Evolutionary conservation across 2,888 invertebrate species (phyloP).

Genomic region (Tenthredo livida): DNA sequence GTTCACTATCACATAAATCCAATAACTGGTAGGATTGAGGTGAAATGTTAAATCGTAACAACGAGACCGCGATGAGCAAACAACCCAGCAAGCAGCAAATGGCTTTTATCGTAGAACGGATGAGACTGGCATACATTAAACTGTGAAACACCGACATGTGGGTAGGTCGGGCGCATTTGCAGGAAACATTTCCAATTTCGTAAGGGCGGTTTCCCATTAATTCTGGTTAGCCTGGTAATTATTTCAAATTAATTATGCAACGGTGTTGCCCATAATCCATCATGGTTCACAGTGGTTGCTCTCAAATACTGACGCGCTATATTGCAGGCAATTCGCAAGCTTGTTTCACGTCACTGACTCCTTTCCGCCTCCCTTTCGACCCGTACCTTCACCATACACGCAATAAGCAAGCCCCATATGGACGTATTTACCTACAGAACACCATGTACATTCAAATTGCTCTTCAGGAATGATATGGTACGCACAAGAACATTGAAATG

Average conservation of each 20-base stretch:
- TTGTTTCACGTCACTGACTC: slow-evolving; percentile 29
- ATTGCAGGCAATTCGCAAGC: slow-evolving; percentile 54
- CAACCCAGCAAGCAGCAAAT: slow-evolving; percentile 37
- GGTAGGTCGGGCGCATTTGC: slow-evolving; percentile 39
- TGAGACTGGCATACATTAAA: slow-evolving; percentile 48
- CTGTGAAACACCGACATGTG: slow-evolving; percentile 47
- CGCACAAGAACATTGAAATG: neutral
- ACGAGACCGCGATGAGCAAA: slow-evolving; percentile 13
- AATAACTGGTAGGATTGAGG: neutral
- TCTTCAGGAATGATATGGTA: neutral
- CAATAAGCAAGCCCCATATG: neutral
- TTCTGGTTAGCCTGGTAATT: slow-evolving; percentile 67
- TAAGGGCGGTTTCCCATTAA: slow-evolving; percentile 62
- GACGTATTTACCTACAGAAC: neutral
- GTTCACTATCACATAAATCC: neutral
- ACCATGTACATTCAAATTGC: neutral
- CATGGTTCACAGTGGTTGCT: slow-evolving; percentile 63
- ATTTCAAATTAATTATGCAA: slow-evolving; percentile 68
- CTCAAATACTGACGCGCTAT: slow-evolving; percentile 43
- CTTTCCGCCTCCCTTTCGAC: neutral
- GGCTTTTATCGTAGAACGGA: slow-evolving; percentile 49
- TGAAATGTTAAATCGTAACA: slow-evolving; percentile 27
- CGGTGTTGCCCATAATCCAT: slow-evolving; percentile 64
- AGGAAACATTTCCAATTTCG: slow-evolving; percentile 62
- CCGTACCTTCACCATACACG: neutral